Evolutionary conservation across 2,797 vertebrate species (phyloP).

Genomic region (Malacoraja senta): DNA sequence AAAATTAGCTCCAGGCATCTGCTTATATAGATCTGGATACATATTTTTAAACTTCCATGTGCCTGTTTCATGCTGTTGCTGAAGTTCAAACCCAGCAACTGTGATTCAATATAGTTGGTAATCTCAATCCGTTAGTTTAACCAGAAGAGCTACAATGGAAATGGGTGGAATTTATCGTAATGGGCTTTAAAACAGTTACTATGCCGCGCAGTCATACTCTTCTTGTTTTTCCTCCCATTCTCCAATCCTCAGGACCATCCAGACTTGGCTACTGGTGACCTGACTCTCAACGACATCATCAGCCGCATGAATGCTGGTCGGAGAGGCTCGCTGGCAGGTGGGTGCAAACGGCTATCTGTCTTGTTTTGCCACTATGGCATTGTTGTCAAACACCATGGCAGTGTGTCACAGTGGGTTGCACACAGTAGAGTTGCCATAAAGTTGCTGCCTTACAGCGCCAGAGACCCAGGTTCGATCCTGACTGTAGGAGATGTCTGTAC

Average conservation of each 20-base stretch:
- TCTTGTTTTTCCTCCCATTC: not conserved
- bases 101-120: no score
- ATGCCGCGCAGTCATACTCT: not conserved
- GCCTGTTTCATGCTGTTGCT: no score
- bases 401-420: no score
- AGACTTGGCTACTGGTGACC: slow-evolving; percentile 78
- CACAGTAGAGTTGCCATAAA: no score
- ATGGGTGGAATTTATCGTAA: not conserved
- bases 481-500: no score
- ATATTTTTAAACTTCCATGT: no score
- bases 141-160: not conserved
- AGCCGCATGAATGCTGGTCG: slow-evolving; percentile 82
- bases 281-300: slow-evolving; percentile 84
- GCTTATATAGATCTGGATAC: not conserved
- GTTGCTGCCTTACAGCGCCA: no score
- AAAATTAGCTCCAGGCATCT: not conserved
- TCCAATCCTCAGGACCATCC: slow-evolving; percentile 75
- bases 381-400: not conserved
- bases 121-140: no score
- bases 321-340: slow-evolving; percentile 79
- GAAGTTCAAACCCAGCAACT: no score
- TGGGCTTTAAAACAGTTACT: not conserved
- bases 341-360: slow-evolving; percentile 42
- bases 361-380: not conserved
- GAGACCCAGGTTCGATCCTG: no score